phyloP scores from a whole-genome alignment of 2,888 invertebrate genomes.

The Epinotia bilunana region DNA sequence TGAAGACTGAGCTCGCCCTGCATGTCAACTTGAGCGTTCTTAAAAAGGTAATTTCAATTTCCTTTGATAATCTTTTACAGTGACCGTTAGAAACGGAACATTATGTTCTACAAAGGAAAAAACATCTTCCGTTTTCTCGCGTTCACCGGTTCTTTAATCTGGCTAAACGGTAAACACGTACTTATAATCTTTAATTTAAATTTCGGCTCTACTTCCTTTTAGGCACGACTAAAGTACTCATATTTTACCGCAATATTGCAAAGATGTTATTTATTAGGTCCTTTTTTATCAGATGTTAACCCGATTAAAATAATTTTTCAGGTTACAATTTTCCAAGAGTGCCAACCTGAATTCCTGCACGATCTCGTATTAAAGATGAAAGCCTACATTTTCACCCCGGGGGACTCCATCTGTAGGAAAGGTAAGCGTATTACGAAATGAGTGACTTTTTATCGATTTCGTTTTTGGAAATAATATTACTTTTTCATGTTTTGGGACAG shows the following conservation, averaged over 20 bases:
- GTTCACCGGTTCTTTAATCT: neutral
- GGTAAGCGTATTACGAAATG: constrained; percentile 74
- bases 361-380: constrained; percentile 99
- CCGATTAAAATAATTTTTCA: constrained; percentile 68
- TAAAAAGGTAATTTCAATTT: constrained; percentile 89
- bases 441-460: no score
- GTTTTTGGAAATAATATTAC: constrained; percentile 21
- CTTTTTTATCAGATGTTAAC: neutral
- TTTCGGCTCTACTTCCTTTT: neutral
- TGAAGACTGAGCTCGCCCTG: constrained; percentile 97
- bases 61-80: neutral
- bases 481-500: constrained; percentile 55
- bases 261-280: neutral
- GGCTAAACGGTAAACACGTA: neutral
- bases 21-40: constrained; percentile 98
- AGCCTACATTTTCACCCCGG: constrained; percentile 98
- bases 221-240: neutral
- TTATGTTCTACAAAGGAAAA: no score
- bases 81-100: no score
- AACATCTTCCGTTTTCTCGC: neutral
- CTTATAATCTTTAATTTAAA: neutral
- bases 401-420: constrained; percentile 97
- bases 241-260: neutral
- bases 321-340: constrained; percentile 98
- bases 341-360: constrained; percentile 98